Percentiles rank a stretch among this genome's conserved stretches.
phyloP scores from a whole-genome alignment of 2,888 invertebrate genomes.

The Ypsolopha sequella region DNA sequence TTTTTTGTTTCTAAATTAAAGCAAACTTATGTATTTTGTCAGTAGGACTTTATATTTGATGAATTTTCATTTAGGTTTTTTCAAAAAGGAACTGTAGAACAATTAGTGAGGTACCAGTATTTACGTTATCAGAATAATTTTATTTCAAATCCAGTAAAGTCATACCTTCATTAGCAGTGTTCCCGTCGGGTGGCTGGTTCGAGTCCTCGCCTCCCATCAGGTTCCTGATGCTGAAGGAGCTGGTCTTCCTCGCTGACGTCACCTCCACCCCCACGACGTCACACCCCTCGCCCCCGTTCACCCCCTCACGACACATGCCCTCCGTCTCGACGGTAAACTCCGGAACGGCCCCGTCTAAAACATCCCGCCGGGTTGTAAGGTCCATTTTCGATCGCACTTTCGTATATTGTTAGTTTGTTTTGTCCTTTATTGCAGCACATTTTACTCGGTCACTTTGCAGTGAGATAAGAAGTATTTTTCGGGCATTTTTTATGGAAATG shows the following conservation, averaged over 20 bases:
- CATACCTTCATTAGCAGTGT: constrained; percentile 44
- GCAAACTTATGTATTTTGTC: no score
- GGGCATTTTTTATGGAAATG: no score
- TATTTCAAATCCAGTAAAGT: constrained; percentile 11
- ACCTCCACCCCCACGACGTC: constrained; percentile 41
- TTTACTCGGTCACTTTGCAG: background rate
- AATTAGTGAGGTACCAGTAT: no score
- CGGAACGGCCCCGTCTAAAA: constrained; percentile 26
- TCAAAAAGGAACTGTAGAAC: no score
- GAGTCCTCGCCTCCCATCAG: constrained; percentile 50
- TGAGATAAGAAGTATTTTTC: background rate
- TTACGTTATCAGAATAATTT: no score
- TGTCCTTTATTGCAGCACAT: background rate
- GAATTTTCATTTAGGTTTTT: no score
- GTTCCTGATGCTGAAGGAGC: constrained; percentile 55
- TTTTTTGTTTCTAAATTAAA: no score
- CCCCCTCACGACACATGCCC: constrained; percentile 31
- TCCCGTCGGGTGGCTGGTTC: constrained; percentile 41
- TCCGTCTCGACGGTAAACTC: constrained; percentile 27
- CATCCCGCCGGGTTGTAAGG: constrained; percentile 59
- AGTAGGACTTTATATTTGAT: no score
- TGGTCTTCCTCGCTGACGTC: constrained; percentile 39
- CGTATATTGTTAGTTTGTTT: background rate
- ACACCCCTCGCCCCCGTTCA: constrained; percentile 41
- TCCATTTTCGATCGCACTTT: constrained; percentile 39